Conservation (phyloP, 2,113 vertebrate genomes). For the Alces alces region DNA sequence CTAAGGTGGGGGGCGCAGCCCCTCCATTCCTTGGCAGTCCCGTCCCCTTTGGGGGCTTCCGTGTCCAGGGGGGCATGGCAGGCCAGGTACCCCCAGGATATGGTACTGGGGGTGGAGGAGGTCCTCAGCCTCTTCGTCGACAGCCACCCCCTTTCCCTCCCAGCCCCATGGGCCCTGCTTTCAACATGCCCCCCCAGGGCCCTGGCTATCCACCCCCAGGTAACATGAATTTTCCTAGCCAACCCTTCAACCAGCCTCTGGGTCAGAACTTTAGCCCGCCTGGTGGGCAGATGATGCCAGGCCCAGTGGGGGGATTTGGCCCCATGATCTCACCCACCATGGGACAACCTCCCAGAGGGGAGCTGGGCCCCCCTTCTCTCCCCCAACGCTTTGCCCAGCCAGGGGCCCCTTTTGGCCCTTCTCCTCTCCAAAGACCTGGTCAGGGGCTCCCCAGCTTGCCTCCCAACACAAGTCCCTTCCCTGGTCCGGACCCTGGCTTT, state of each 20-base stretch:
- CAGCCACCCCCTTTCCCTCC: slow-evolving; percentile 82
- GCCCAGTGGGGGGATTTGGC: slow-evolving; percentile 85
- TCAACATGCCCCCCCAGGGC: slow-evolving; percentile 89
- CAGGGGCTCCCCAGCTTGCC: slow-evolving; percentile 86
- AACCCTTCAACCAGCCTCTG: slow-evolving; percentile 80
- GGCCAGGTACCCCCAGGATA: slow-evolving; percentile 83
- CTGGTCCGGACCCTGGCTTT: slow-evolving; percentile 81
- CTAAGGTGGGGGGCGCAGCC: slow-evolving; percentile 83
- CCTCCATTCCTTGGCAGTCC: slow-evolving; percentile 90
- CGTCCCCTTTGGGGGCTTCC: slow-evolving; percentile 81
- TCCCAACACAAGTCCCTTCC: slow-evolving; percentile 85
- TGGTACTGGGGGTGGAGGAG: slow-evolving; percentile 67
- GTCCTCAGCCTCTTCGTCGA: slow-evolving; percentile 79
- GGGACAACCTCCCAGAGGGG: slow-evolving; percentile 84
- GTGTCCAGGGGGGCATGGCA: slow-evolving; percentile 85
- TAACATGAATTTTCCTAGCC: slow-evolving; percentile 78
- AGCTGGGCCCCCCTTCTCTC: slow-evolving; percentile 85
- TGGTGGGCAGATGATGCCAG: slow-evolving; percentile 89
- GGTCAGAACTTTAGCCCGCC: slow-evolving; percentile 92
- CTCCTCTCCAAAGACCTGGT: slow-evolving; percentile 86
- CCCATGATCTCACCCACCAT: slow-evolving; percentile 92
- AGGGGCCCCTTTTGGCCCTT: slow-evolving; percentile 89
- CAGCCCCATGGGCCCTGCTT: slow-evolving; percentile 91
- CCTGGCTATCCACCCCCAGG: slow-evolving; percentile 79
- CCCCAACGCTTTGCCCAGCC: slow-evolving; percentile 87